Evolutionary conservation across 2,888 invertebrate species (phyloP).

Genomic region (Drosophila silvestris): DNA sequence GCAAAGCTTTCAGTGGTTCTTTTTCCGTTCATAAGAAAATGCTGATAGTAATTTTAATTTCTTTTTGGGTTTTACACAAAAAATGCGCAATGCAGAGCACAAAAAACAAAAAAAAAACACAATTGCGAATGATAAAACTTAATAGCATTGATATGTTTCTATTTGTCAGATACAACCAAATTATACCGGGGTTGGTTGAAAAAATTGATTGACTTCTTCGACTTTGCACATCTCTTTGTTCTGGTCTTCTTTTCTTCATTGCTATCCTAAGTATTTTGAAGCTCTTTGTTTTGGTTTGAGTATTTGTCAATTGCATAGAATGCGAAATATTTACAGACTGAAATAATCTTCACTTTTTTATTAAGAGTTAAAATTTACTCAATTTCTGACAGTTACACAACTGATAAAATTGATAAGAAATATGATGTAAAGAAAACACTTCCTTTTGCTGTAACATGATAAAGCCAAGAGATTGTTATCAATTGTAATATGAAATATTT

Average conservation of each 20-base stretch:
- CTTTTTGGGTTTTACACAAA: slow-evolving; percentile 29
- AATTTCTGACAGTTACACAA: slow-evolving; percentile 36
- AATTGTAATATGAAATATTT: slow-evolving; percentile 34
- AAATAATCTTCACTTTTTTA: not conserved
- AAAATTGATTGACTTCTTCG: slow-evolving; percentile 14
- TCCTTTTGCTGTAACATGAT: slow-evolving; percentile 55
- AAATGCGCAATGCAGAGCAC: slow-evolving; percentile 8
- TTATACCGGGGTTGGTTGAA: slow-evolving; percentile 23
- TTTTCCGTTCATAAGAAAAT: slow-evolving; percentile 19
- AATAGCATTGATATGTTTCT: slow-evolving; percentile 50
- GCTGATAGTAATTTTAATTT: slow-evolving; percentile 42
- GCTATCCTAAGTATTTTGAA: slow-evolving; percentile 10
- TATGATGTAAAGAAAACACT: slow-evolving; percentile 31
- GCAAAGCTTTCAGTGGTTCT: not conserved
- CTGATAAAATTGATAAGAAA: slow-evolving; percentile 53
- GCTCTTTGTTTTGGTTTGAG: slow-evolving; percentile 28
- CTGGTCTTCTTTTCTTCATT: slow-evolving; percentile 1
- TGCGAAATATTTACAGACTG: not conserved
- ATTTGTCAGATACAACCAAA: slow-evolving; percentile 39
- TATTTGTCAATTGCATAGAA: slow-evolving; percentile 16
- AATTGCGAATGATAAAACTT: slow-evolving; percentile 48
- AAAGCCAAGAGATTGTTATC: slow-evolving; percentile 35
- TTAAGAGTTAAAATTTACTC: slow-evolving; percentile 20
- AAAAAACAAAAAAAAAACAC: not conserved
- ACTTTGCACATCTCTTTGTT: slow-evolving; percentile 19